phyloP scores from a whole-genome alignment of 2,797 vertebrate species.

The Oceanodroma leucorhoa region DNA sequence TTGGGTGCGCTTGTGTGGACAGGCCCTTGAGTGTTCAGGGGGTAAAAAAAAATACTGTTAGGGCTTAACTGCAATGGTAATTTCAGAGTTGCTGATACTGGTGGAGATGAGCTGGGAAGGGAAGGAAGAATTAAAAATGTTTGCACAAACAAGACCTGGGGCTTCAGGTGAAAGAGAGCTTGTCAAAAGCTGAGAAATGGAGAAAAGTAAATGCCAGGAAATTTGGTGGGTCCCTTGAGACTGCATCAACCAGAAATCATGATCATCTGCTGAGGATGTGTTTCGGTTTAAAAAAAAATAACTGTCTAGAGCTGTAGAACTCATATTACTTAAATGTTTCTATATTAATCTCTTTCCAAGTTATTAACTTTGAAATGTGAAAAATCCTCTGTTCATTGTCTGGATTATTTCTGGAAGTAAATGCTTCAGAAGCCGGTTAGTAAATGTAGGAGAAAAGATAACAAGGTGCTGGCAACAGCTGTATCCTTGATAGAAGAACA shows the following conservation, averaged over 20 bases:
- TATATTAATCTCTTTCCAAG: slow-evolving; percentile 34
- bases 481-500: slow-evolving; percentile 3
- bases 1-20: background rate
- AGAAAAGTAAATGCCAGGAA: background rate
- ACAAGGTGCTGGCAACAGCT: slow-evolving; percentile 35
- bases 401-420: slow-evolving; percentile 52
- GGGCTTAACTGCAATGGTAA: background rate
- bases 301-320: background rate
- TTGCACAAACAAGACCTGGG: background rate
- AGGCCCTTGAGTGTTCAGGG: background rate
- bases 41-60: background rate
- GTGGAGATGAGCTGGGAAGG: background rate
- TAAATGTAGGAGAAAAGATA: slow-evolving; percentile 17
- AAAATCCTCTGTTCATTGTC: slow-evolving; percentile 28
- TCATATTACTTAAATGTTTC: background rate
- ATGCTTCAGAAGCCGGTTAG: slow-evolving; percentile 12
- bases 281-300: background rate
- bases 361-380: slow-evolving; percentile 50
- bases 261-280: background rate
- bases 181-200: background rate
- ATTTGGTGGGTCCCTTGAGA: background rate
- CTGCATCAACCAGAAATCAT: background rate
- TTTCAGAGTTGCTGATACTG: background rate
- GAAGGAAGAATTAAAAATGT: background rate
- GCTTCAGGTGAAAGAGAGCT: background rate